Base-by-base conservation (phyloP, 2,797 vertebrate species). In the Jordanella pulchra region DNA sequence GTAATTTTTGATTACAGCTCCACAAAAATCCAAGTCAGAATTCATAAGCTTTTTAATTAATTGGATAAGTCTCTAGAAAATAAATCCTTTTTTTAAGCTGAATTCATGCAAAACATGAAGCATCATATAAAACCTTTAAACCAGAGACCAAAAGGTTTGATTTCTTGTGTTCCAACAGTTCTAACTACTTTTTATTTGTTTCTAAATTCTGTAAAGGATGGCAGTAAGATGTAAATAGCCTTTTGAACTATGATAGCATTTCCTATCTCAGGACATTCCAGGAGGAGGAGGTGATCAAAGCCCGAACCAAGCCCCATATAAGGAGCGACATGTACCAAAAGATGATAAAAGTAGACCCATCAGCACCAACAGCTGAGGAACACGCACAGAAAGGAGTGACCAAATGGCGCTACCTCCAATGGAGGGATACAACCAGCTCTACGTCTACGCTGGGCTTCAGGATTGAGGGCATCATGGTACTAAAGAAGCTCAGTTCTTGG, bases 301-400 rank as follows among this genome's bases (percentile, higher is more conserved):
- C 95, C 0, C 93, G 84, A 10, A 87, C 82, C 25, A 93, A 93
- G 28, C 79, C 91, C 35, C 86, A 71, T 4, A 86, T 94, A 67
- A 92, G 96, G 21, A 93, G 78, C 10, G 96, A 97, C 82, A 94
- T 97, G 95, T 97, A 97, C 76, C 94, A 96, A 80, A 97, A 96
- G 92, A 97, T 97, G 95, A 51, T 96, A 75, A 95, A 94, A 65
- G 84, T 93, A 70, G 96, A 97, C 71, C 94, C 95, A 0, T 75
- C 79, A 0, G 95, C 95, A 48, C 95, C 90, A 2, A 94, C 95
- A 2, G 79, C 84, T 0, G 94, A 97, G 79, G 96, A 97, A 80
- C 95, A 96, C 0, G 67, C 78, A 5, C 93, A 93, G 85, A 89
- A 79, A 13, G 95, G 92, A 0, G 91, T 97, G 77, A 96, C 96